A percentile compares a stretch with the other conserved stretches of the same genome.
These are phyloP conservation scores for Clistopyga incitator DNA, from an alignment of 2,888 invertebrate species.

Conservation along the genomic window DNA sequence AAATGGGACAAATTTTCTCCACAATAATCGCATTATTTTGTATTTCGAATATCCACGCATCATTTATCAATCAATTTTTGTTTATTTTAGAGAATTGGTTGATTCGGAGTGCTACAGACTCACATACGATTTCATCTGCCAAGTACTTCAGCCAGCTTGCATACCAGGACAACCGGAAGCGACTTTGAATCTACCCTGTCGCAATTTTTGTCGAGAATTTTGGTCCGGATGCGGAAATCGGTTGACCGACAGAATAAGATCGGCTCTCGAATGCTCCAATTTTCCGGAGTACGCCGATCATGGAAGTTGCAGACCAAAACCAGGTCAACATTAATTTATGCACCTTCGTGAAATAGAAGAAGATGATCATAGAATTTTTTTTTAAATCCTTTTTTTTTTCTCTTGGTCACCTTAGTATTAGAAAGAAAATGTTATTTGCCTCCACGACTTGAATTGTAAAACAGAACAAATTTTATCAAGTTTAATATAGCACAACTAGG, in stretches of 20 bases:
- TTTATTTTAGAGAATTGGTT: conserved; percentile 89
- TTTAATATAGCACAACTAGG: neutral
- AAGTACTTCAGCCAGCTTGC: conserved; percentile 93
- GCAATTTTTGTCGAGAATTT: conserved; percentile 94
- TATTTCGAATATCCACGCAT: neutral
- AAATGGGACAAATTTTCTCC: too few relatives aligned
- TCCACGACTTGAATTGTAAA: neutral
- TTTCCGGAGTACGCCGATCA: conserved; percentile 92
- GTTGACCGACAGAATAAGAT: conserved; percentile 89
- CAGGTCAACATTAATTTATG: conserved; percentile 85
- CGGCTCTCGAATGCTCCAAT: conserved; percentile 90
- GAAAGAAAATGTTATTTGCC: neutral
- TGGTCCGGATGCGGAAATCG: conserved; percentile 93
- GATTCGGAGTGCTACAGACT: conserved; percentile 95
- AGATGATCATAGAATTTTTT: too few relatives aligned
- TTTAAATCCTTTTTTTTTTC: neutral
- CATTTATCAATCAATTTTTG: neutral
- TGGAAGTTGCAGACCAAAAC: conserved; percentile 91
- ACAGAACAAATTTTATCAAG: neutral
- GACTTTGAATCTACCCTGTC: conserved; percentile 90
- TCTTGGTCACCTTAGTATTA: neutral
- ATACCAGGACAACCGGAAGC: conserved; percentile 84
- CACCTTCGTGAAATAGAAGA: neutral
- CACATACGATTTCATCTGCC: conserved; percentile 95
- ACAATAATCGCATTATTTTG: neutral